phyloP scores from a whole-genome alignment of 2,797 vertebrate genomes.

The Orestias chungarensis region DNA sequence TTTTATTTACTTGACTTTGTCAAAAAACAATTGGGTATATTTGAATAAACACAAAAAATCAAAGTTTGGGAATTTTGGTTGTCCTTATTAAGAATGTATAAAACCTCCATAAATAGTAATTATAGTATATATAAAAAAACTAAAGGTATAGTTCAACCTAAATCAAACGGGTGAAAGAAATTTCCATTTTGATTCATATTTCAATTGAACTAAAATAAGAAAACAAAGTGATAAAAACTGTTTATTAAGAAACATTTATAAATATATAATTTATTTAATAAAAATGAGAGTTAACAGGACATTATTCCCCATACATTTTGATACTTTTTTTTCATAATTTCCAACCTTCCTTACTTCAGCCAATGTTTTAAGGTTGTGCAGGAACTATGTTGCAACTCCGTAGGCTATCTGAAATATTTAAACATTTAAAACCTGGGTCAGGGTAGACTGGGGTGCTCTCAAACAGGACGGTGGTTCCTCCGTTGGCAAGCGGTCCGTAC shows the following conservation, averaged over 20 bases:
- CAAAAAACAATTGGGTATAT: not conserved
- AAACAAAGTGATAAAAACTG: not conserved
- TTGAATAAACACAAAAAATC: not conserved
- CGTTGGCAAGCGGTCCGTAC: conserved; percentile 94
- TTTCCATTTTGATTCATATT: not conserved
- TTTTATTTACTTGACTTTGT: not conserved
- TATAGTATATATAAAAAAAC: not conserved
- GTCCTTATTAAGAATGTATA: not conserved
- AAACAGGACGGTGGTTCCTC: conserved; percentile 92
- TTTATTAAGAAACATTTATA: too few species aligned
- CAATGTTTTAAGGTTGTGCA: not conserved
- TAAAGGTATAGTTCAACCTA: not conserved
- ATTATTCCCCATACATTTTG: too few species aligned
- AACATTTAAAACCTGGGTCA: conserved; percentile 86
- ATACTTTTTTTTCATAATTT: too few species aligned
- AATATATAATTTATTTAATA: not conserved
- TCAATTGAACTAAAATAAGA: not conserved
- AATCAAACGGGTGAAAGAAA: not conserved
- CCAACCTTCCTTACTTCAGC: too few species aligned
- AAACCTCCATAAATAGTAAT: not conserved
- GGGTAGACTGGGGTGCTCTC: conserved; percentile 96
- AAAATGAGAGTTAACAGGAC: not conserved
- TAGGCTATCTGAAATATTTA: not conserved
- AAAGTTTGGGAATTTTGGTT: not conserved
- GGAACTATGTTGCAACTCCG: not conserved